phyloP scores from a whole-genome alignment of 1,140 invertebrate genomes.

The Archivesica marissinica region DNA sequence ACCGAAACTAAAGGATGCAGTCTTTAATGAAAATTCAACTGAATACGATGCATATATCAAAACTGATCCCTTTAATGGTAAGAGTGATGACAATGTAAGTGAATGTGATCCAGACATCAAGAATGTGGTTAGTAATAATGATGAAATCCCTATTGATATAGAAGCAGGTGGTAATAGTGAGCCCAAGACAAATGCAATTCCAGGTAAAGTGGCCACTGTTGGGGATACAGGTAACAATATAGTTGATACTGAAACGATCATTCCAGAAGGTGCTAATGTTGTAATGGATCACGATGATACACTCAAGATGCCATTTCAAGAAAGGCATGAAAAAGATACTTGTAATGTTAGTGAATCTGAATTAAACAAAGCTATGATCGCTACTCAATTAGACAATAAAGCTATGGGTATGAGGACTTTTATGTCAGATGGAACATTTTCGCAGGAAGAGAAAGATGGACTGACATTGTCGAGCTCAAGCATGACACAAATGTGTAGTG shows the following conservation, averaged over 20 bases:
- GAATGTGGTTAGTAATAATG: neutral
- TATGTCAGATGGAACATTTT: too few relatives aligned
- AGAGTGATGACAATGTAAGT: too few relatives aligned
- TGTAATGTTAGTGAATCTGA: neutral
- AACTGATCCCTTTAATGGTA: neutral
- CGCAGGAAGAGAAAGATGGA: neutral
- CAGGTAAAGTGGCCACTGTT: neutral
- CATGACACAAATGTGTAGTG: neutral
- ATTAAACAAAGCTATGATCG: neutral
- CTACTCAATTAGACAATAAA: too few relatives aligned
- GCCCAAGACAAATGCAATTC: neutral
- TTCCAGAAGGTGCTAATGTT: neutral
- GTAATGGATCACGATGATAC: neutral
- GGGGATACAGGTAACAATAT: neutral
- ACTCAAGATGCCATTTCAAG: neutral
- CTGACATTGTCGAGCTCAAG: neutral
- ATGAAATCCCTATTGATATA: neutral
- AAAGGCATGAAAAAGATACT: neutral
- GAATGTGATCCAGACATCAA: neutral
- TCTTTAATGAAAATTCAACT: neutral
- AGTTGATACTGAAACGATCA: neutral
- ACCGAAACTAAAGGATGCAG: neutral
- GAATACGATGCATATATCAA: neutral
- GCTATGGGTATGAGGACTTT: too few relatives aligned
- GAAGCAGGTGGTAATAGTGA: neutral